A percentile compares a stretch with the other conserved stretches of the same genome.
Evolutionary conservation across 2,113 vertebrate genomes (phyloP).

Genomic region (Dascyllus trimaculatus): DNA sequence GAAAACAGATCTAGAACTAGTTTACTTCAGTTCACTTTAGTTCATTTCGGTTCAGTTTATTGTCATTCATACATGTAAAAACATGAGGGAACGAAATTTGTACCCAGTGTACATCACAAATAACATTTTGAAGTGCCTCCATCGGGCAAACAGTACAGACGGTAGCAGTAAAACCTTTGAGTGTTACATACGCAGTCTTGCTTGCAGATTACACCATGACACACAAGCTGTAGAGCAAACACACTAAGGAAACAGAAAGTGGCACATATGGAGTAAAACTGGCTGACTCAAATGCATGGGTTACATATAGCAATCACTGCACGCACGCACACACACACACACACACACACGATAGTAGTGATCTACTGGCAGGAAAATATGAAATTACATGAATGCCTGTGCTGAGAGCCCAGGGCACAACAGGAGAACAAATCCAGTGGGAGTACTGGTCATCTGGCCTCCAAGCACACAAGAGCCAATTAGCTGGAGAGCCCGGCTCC

Average conservation of each 20-base stretch:
- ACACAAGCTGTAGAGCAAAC: conserved; percentile 6
- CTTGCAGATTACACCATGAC: not conserved
- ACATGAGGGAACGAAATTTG: no score
- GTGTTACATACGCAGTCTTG: not conserved
- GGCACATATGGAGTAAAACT: not conserved
- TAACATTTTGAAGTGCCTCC: no score
- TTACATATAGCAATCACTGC: conserved; percentile 10
- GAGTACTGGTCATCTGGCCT: conserved; percentile 48
- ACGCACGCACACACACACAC: not conserved
- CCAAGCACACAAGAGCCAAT: conserved; percentile 54
- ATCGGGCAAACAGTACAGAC: no score
- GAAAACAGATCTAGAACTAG: not conserved
- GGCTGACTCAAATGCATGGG: conserved; percentile 6
- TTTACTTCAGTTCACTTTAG: no score
- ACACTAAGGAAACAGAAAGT: conserved; percentile 11
- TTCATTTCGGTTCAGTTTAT: no score
- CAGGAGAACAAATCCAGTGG: conserved; percentile 32
- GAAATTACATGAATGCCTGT: conserved; percentile 20
- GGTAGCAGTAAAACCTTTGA: no score
- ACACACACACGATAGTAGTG: not conserved
- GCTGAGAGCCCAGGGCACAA: conserved; percentile 37
- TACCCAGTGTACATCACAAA: no score
- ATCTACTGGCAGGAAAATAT: conserved; percentile 17
- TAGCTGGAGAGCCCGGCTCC: conserved; percentile 45
- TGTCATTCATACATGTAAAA: no score